Evolutionary conservation across 2,888 invertebrate species (phyloP).

Genomic region (Xanthia icteritia): DNA sequence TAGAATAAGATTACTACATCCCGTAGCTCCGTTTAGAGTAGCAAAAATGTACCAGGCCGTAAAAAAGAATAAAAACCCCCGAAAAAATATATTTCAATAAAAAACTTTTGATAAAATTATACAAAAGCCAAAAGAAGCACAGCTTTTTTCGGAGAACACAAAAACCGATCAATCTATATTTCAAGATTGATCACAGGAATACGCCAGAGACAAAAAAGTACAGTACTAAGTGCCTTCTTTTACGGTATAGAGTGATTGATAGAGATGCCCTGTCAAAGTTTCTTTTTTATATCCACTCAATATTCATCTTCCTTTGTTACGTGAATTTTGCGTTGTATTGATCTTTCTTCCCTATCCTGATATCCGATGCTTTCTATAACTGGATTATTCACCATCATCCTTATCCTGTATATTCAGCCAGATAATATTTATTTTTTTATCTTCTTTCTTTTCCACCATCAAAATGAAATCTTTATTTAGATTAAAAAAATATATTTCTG

Average conservation of each 20-base stretch:
- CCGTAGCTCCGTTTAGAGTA: not conserved
- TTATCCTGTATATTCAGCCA: conserved; percentile 3
- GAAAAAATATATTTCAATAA: conserved; percentile 7
- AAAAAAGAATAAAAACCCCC: not conserved
- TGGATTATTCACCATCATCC: conserved; percentile 39
- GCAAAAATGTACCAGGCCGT: not conserved
- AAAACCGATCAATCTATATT: conserved; percentile 76
- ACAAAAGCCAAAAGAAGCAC: conserved; percentile 36
- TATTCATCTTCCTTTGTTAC: conserved; percentile 72
- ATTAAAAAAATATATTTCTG: not conserved
- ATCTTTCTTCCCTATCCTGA: conserved; percentile 18
- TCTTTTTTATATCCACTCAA: conserved; percentile 71
- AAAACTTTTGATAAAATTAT: conserved; percentile 40
- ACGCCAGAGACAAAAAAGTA: conserved; percentile 72
- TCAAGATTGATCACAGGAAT: conserved; percentile 71
- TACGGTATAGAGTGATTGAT: conserved; percentile 72
- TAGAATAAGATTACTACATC: conserved; percentile 9
- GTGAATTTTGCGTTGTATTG: conserved; percentile 44
- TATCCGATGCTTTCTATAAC: conserved; percentile 27
- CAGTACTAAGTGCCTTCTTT: conserved; percentile 67
- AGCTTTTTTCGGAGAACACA: conserved; percentile 49
- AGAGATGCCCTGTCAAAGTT: conserved; percentile 70
- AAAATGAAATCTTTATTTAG: not conserved
- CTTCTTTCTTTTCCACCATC: not conserved
- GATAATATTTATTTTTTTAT: conserved; percentile 11